phyloP scores from a whole-genome alignment of 2,888 invertebrate species.

The Cantharis rustica region DNA sequence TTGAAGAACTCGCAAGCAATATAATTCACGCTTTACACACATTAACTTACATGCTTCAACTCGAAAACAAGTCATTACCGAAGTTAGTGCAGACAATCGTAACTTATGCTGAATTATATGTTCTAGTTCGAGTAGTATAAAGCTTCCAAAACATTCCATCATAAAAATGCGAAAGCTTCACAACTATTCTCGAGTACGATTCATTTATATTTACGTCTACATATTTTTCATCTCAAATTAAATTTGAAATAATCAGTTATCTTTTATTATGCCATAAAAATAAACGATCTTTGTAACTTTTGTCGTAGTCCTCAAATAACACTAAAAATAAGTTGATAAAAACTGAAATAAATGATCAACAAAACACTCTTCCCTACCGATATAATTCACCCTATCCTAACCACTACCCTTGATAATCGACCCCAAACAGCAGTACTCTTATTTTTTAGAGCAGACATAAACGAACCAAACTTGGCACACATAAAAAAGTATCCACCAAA shows the following conservation, averaged over 20 bases:
- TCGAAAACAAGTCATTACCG: slow-evolving; percentile 48
- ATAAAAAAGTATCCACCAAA: background rate
- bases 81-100: slow-evolving; percentile 48
- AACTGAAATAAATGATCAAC: background rate
- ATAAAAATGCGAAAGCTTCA: slow-evolving; percentile 17
- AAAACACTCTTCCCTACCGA: background rate
- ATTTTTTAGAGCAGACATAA: background rate
- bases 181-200: background rate
- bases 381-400: background rate
- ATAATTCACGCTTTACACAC: slow-evolving; percentile 33
- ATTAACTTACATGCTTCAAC: slow-evolving; percentile 30
- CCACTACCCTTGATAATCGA: background rate
- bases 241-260: slow-evolving; percentile 3
- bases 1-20: slow-evolving; percentile 30
- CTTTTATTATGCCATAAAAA: slow-evolving; percentile 1
- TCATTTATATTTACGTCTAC: background rate
- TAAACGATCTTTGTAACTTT: slow-evolving; percentile 1
- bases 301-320: background rate
- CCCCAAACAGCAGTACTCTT: background rate
- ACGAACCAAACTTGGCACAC: background rate
- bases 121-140: slow-evolving; percentile 11
- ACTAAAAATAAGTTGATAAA: background rate
- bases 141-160: slow-evolving; percentile 19
- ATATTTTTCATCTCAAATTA: slow-evolving; percentile 4
- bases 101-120: slow-evolving; percentile 42